These are phyloP conservation scores for Corythoichthys intestinalis DNA, from an alignment of 2,113 vertebrate genomes.

Conservation along the genomic window DNA sequence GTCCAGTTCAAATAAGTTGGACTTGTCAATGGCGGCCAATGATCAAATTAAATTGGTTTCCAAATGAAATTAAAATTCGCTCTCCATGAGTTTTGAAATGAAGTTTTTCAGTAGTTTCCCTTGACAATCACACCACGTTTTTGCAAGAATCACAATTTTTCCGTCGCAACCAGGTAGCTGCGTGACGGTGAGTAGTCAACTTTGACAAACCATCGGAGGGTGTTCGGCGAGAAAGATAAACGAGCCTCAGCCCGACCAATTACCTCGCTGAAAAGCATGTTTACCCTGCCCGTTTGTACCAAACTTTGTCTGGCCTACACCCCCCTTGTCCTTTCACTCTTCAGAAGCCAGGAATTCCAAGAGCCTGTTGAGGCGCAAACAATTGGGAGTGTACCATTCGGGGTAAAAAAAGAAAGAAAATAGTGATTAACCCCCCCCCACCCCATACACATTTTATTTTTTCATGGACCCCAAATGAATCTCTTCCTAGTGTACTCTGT, in stretches of 20 bases:
- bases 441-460: slow-evolving; percentile 21
- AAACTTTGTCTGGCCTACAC: slow-evolving; percentile 10
- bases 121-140: neutral
- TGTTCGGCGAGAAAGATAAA: slow-evolving; percentile 17
- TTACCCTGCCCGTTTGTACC: slow-evolving; percentile 48
- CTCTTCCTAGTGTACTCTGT: neutral
- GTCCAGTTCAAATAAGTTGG: no score
- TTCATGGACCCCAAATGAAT: neutral
- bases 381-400: slow-evolving; percentile 72
- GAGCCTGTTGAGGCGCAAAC: slow-evolving; percentile 65
- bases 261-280: slow-evolving; percentile 54
- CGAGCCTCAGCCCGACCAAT: slow-evolving; percentile 44
- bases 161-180: no score
- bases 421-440: slow-evolving; percentile 38
- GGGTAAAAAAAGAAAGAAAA: slow-evolving; percentile 35
- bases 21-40: no score
- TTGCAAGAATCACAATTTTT: neutral
- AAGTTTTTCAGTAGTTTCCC: neutral
- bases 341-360: slow-evolving; percentile 70
- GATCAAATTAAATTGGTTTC: no score
- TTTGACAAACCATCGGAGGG: neutral
- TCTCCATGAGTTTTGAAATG: no score
- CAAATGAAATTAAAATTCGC: no score
- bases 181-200: no score
- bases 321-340: slow-evolving; percentile 55